These are phyloP conservation scores for Brachyalestes nurse DNA, from an alignment of 2,797 vertebrate genomes.

Conservation along the genomic window DNA sequence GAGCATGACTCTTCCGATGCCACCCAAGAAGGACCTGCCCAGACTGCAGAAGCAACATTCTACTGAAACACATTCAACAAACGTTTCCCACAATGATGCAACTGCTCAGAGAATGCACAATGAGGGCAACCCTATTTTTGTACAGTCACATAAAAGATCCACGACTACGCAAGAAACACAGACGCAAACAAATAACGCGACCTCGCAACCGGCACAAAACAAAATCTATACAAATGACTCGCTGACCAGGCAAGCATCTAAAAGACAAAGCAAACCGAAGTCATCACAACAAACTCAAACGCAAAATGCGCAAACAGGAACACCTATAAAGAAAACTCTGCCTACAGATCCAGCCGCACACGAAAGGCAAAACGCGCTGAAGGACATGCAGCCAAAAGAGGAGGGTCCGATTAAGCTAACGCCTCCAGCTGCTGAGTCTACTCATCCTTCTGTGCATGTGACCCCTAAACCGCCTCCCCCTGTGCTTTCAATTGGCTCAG, in stretches of 20 bases:
- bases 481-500: slow-evolving; percentile 59
- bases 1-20: slow-evolving; percentile 78
- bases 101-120: slow-evolving; percentile 3
- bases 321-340: slow-evolving; percentile 32
- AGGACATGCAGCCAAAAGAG: slow-evolving; percentile 12
- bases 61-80: slow-evolving; percentile 21
- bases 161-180: slow-evolving; percentile 60
- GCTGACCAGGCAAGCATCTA: not conserved
- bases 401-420: slow-evolving; percentile 22
- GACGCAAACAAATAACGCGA: slow-evolving; percentile 67
- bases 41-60: slow-evolving; percentile 50
- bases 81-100: slow-evolving; percentile 19
- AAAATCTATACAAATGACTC: slow-evolving; percentile 32
- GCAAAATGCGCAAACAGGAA: slow-evolving; percentile 37
- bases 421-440: slow-evolving; percentile 26
- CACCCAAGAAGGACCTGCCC: slow-evolving; percentile 54
- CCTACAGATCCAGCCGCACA: slow-evolving; percentile 56
- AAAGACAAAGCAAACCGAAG: slow-evolving; percentile 42
- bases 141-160: slow-evolving; percentile 60
- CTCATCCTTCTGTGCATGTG: slow-evolving; percentile 1
- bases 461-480: slow-evolving; percentile 40
- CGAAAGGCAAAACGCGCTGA: slow-evolving; percentile 16
- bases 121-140: not conserved
- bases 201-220: slow-evolving; percentile 63
- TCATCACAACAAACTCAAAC: slow-evolving; percentile 36